phyloP scores from a whole-genome alignment of 2,797 vertebrate genomes.

The Eremophila alpestris region DNA sequence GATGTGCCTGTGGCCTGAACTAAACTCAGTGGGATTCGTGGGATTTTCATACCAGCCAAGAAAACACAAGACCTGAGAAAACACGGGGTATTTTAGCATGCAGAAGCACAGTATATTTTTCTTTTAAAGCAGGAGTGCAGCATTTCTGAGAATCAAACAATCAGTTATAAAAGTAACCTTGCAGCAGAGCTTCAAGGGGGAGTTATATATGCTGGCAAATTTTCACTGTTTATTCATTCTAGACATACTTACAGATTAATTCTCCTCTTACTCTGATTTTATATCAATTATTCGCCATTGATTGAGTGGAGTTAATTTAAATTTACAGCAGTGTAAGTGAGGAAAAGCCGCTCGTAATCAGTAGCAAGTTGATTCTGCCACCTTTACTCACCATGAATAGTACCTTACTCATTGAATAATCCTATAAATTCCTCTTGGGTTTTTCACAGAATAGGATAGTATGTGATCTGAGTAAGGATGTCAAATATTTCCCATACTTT shows the following conservation, averaged over 20 bases:
- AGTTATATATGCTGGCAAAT: constrained; percentile 53
- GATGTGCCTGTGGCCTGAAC: not conserved
- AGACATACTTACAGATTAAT: constrained; percentile 67
- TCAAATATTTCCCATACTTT: constrained; percentile 29
- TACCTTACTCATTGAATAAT: constrained; percentile 60
- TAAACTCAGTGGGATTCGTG: not conserved
- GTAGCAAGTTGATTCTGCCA: constrained; percentile 63
- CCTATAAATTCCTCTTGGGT: constrained; percentile 40
- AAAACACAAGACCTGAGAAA: not conserved
- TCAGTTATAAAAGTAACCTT: constrained; percentile 67
- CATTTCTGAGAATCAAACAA: constrained; percentile 59
- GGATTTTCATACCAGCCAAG: not conserved
- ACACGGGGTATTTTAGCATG: not conserved
- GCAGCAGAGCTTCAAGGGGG: constrained; percentile 62
- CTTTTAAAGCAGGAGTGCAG: constrained; percentile 10
- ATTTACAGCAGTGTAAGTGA: constrained; percentile 66
- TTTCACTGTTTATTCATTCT: constrained; percentile 68
- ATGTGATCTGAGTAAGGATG: constrained; percentile 58
- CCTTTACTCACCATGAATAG: constrained; percentile 65
- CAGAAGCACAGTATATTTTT: constrained; percentile 24
- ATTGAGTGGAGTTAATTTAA: constrained; percentile 71
- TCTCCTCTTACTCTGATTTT: constrained; percentile 70
- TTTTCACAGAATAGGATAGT: constrained; percentile 40
- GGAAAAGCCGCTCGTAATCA: constrained; percentile 53
- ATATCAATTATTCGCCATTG: constrained; percentile 66